phyloP scores from a whole-genome alignment of 2,888 invertebrate species.

The Sinopyrophorus schimmeli region DNA sequence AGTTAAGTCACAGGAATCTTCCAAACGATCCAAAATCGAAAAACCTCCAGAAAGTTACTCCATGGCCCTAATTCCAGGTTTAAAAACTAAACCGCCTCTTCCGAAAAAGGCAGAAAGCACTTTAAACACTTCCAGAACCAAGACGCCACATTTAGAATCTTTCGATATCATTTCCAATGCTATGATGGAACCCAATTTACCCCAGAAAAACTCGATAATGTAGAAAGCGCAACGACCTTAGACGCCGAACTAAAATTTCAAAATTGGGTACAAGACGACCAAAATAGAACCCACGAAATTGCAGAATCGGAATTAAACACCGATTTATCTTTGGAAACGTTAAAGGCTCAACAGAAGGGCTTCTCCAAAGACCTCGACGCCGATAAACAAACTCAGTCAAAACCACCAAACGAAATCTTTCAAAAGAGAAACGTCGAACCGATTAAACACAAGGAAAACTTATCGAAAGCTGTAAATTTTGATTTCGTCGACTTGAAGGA shows the following conservation, averaged over 20 bases:
- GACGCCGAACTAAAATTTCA: slow-evolving; percentile 28
- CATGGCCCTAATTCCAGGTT: slow-evolving; percentile 44
- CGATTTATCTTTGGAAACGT: slow-evolving; percentile 18
- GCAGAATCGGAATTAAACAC: slow-evolving; percentile 20
- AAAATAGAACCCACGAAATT: slow-evolving; percentile 16
- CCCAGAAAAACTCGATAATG: too few species aligned
- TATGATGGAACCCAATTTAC: slow-evolving; percentile 12
- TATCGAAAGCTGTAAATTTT: slow-evolving; percentile 10
- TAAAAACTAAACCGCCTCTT: slow-evolving; percentile 51
- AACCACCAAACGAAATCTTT: too few species aligned
- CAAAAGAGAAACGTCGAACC: too few species aligned
- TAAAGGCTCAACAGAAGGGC: slow-evolving; percentile 22
- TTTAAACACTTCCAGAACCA: background rate
- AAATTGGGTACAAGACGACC: slow-evolving; percentile 37
- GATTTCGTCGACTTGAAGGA: slow-evolving; percentile 2
- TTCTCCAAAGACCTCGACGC: too few species aligned
- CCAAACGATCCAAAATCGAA: background rate
- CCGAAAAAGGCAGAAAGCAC: slow-evolving; percentile 41
- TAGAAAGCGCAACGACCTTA: slow-evolving; percentile 10
- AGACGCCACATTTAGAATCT: background rate
- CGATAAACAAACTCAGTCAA: too few species aligned
- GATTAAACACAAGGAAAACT: too few species aligned
- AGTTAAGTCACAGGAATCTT: background rate
- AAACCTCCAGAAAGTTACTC: background rate
- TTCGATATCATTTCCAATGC: background rate